These are phyloP conservation scores for Drosophila eugracilis DNA, from an alignment of 1,140 invertebrate species.

Conservation along the genomic window DNA sequence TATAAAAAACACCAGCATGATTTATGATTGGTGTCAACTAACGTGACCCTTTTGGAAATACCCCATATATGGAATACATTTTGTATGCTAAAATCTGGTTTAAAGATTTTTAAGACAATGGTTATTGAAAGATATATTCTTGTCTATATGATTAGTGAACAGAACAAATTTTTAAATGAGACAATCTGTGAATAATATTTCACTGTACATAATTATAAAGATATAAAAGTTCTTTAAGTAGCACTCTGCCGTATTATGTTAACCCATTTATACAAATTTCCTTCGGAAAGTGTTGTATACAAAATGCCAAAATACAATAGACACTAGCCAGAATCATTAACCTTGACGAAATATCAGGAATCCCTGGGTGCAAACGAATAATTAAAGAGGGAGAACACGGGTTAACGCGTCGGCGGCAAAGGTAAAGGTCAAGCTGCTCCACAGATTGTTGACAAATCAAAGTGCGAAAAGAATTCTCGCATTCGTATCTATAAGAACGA, in stretches of 20 bases:
- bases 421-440: conserved; percentile 8
- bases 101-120: neutral
- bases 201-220: too few species aligned
- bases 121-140: too few species aligned
- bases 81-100: neutral
- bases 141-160: too few species aligned
- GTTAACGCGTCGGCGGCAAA: conserved; percentile 4
- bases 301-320: neutral
- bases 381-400: neutral
- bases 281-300: neutral
- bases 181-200: too few species aligned
- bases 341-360: neutral
- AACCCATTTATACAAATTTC: neutral
- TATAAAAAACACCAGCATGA: neutral
- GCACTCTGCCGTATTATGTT: neutral
- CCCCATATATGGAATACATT: too few species aligned
- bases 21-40: neutral
- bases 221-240: neutral
- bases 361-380: neutral
- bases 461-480: conserved; percentile 15
- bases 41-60: neutral
- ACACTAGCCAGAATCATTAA: neutral
- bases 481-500: conserved; percentile 7
- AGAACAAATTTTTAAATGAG: too few species aligned
- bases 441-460: conserved; percentile 12